These are phyloP conservation scores for Agonum fuliginosum DNA, from an alignment of 2,888 invertebrate species.

Conservation along the genomic window DNA sequence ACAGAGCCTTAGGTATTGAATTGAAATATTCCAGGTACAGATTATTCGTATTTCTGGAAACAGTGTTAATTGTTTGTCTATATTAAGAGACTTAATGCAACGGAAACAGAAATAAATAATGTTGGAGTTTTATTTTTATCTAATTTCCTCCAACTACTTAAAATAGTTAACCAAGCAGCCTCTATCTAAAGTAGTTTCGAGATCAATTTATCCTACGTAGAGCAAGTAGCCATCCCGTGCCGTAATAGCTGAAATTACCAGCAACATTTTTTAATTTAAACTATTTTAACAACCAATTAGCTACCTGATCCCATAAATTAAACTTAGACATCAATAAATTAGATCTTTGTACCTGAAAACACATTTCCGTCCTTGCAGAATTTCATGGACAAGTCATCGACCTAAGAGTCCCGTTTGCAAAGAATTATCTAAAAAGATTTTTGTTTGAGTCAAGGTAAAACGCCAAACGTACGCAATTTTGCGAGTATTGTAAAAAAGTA, in stretches of 20 bases:
- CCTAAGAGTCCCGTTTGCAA: not conserved
- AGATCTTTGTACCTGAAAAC: not conserved
- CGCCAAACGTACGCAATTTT: slow-evolving; percentile 6
- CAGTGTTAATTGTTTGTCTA: too few species aligned
- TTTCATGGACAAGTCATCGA: not conserved
- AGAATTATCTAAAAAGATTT: slow-evolving; percentile 34
- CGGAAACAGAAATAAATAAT: not conserved
- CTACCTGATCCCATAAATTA: not conserved
- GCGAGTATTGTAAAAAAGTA: slow-evolving; percentile 41
- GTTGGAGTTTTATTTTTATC: not conserved
- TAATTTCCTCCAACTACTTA: not conserved
- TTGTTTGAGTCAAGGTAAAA: slow-evolving; percentile 18
- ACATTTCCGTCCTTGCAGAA: slow-evolving; percentile 1
- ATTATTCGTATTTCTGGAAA: too few species aligned
- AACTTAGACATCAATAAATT: slow-evolving; percentile 2
- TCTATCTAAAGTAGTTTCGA: not conserved
- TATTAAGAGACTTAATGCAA: too few species aligned
- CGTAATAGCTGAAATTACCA: slow-evolving; percentile 9
- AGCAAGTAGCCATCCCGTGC: slow-evolving; percentile 12
- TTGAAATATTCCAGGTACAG: not conserved
- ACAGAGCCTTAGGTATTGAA: too few species aligned
- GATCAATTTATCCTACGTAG: not conserved
- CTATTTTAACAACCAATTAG: slow-evolving; percentile 31
- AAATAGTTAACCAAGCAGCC: not conserved
- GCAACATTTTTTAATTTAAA: slow-evolving; percentile 30